A percentile compares a stretch with the other conserved stretches of the same genome.
phyloP scores from a whole-genome alignment of 1,140 invertebrate genomes.

The Drosophila ogumai region DNA sequence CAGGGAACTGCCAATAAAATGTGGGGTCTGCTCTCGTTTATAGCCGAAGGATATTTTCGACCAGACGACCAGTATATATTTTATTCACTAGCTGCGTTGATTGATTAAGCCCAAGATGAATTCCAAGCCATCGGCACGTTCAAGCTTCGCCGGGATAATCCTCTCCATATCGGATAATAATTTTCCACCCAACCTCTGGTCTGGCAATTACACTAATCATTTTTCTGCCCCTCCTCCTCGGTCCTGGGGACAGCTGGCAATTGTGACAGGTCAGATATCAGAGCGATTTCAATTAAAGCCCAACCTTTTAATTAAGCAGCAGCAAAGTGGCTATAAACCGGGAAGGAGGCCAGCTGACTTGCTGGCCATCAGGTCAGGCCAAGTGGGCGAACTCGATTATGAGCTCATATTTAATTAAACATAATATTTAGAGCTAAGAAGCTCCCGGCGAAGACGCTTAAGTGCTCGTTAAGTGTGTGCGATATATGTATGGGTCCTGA shows the following conservation, averaged over 20 bases:
- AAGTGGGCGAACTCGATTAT: conserved; percentile 50
- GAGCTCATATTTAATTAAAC: conserved; percentile 70
- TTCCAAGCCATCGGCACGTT: conserved; percentile 11
- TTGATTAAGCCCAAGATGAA: conserved; percentile 41
- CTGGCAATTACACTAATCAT: conserved; percentile 48
- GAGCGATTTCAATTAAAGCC: conserved; percentile 57
- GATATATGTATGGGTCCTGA: conserved; percentile 10
- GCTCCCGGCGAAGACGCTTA: conserved; percentile 51
- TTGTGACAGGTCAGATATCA: conserved; percentile 50
- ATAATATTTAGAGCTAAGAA: conserved; percentile 48
- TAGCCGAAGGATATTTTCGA: conserved; percentile 18
- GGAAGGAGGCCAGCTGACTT: conserved; percentile 1
- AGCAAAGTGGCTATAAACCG: conserved; percentile 64
- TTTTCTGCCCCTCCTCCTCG: background rate
- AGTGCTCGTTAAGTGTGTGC: conserved; percentile 70
- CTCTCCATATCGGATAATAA: conserved; percentile 45
- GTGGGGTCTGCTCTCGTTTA: conserved; percentile 29
- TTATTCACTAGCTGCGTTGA: conserved; percentile 37
- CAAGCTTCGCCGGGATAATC: conserved; percentile 16
- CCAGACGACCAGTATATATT: conserved; percentile 27
- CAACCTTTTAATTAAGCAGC: conserved; percentile 72
- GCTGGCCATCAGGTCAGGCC: background rate
- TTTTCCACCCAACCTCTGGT: conserved; percentile 13
- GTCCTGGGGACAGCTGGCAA: conserved; percentile 29
- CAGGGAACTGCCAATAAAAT: conserved; percentile 55